phyloP scores from a whole-genome alignment of 2,113 vertebrate genomes.

The Maccullochella peelii region DNA sequence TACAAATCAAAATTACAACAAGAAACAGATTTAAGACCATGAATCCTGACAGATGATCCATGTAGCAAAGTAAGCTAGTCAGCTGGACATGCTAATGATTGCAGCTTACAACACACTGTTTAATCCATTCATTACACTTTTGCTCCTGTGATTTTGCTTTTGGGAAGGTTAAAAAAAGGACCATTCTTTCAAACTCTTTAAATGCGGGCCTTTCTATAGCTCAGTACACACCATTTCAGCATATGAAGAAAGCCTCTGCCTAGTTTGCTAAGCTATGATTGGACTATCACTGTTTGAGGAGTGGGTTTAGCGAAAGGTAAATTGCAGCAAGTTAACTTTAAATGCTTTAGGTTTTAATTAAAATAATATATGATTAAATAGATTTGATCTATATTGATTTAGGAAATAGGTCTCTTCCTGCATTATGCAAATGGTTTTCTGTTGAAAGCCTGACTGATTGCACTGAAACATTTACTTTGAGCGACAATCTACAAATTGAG shows the following conservation, averaged over 20 bases:
- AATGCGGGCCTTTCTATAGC: background rate
- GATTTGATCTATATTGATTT: background rate
- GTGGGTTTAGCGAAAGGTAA: background rate
- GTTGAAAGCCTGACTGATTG: background rate
- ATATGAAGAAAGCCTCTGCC: background rate
- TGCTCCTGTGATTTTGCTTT: too few species aligned
- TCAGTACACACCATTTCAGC: background rate
- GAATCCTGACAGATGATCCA: too few species aligned
- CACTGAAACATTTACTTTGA: background rate
- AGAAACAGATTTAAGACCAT: too few species aligned
- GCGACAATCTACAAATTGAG: constrained; percentile 25
- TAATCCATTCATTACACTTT: background rate
- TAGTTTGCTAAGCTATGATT: background rate
- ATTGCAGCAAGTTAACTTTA: background rate
- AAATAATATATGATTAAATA: background rate
- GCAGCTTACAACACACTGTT: background rate
- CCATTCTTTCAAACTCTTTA: background rate
- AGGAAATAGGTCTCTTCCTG: background rate
- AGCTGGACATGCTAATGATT: background rate
- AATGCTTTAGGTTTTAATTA: background rate
- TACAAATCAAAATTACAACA: too few species aligned
- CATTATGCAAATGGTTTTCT: constrained; percentile 1
- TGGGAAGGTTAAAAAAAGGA: background rate
- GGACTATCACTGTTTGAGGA: background rate
- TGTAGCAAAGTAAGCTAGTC: background rate